phyloP scores from a whole-genome alignment of 2,888 invertebrate genomes.

The Plebejus melissa region DNA sequence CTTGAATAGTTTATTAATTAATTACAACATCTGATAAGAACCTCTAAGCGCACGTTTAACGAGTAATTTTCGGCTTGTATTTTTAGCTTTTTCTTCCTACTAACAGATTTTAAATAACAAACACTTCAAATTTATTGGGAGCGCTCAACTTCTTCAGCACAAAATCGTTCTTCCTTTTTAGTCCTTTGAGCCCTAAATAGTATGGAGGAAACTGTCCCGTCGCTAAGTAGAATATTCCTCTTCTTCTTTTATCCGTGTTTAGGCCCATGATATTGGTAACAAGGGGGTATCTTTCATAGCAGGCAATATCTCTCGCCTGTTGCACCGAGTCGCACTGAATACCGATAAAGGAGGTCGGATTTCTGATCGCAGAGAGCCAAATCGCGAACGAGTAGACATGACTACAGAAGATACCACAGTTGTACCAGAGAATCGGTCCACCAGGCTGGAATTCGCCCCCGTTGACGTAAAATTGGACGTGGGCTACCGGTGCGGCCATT shows the following conservation, averaged over 20 bases:
- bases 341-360: conserved; percentile 42
- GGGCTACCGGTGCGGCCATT: conserved; percentile 58
- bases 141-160: conserved; percentile 28
- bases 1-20: too few relatives aligned
- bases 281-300: conserved; percentile 41
- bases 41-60: too few relatives aligned
- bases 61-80: too few relatives aligned
- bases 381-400: conserved; percentile 41
- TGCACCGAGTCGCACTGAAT: conserved; percentile 46
- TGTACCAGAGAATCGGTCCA: conserved; percentile 34
- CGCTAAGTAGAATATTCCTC: conserved; percentile 47
- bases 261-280: conserved; percentile 43
- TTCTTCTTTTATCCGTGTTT: conserved; percentile 40
- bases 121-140: conserved; percentile 1
- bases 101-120: conserved; percentile 20
- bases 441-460: conserved; percentile 57
- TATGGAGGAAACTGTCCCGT: conserved; percentile 51
- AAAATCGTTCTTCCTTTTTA: conserved; percentile 50
- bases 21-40: too few relatives aligned
- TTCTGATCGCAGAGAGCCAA: conserved; percentile 42
- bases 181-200: conserved; percentile 54
- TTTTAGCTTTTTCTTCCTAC: background rate
- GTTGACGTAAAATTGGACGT: conserved; percentile 62
- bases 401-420: conserved; percentile 43
- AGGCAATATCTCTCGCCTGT: conserved; percentile 43